Base-by-base conservation (phyloP, 2,888 invertebrate genomes). In the Aleiodes alternator region DNA sequence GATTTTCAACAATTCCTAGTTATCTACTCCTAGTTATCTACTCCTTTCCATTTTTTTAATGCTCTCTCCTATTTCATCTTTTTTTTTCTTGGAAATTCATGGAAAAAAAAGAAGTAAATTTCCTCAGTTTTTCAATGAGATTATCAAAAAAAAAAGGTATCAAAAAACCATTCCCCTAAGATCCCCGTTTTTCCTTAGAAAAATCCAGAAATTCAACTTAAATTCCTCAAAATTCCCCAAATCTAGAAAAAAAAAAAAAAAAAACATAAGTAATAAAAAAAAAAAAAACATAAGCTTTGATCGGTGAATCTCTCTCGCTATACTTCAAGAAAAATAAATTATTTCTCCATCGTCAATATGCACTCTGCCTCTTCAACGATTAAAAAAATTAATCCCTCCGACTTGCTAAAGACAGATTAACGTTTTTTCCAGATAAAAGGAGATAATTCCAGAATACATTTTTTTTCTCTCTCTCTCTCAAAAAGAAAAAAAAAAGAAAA, bases 381-480 rank as follows among this genome's bases (percentile, higher is more conserved):
- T 34, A n/a, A n/a, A 38, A 59, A 59, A 43, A 9, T 43, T 38
- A 34, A 59, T 34, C 38, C 14, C 34, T 34, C 59, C 23, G 8
- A 48, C 64, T 7, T 43, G 14, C 64, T 38, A 3, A 43, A 64
- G 43, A 61, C 14, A 43, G 43, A 38, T 61, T 61, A 38, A 11
- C 14, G 7, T 14, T 61, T 43, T 43, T 9, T 12, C 14, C 14
- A 1, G 16, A 61, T 34, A 12, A 12, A 38, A 61, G 11, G 7
- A 56, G 9, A 56, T 31, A 57, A 61, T 43, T 64, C 9, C 16
- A 16, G 55, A 55, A 55, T 9, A 55, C 5, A 55, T 55, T 51
- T 9, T 51, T 14, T 14, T 4, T 7, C n/a, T 53, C 8, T 23
- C 23, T 14, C 2, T 7, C n/a, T 53, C 8, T 23, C 23, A 23